A percentile compares a stretch with the other conserved stretches of the same genome.
Evolutionary conservation across 2,113 vertebrate genomes (phyloP).

Genomic region (Cyanistes caeruleus): DNA sequence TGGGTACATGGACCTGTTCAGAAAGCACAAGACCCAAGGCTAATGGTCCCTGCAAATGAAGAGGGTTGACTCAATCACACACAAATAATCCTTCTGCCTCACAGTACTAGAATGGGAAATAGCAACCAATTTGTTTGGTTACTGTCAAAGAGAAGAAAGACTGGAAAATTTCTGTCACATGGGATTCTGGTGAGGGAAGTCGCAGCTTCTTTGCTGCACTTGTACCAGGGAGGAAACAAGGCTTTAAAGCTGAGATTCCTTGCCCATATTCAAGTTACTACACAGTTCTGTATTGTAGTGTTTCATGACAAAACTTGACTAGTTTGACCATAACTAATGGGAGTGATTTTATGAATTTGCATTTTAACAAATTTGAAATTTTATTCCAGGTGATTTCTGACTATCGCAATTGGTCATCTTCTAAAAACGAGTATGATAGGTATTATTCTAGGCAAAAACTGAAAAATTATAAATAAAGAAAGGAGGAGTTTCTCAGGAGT

Average conservation of each 20-base stretch:
- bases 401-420: neutral
- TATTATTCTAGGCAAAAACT: neutral
- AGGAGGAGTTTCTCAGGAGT: neutral
- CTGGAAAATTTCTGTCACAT: neutral
- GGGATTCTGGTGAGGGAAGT: neutral
- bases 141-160: neutral
- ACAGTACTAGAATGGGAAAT: neutral
- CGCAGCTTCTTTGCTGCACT: neutral
- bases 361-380: neutral
- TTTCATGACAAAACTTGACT: neutral
- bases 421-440: neutral
- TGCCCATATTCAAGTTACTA: neutral
- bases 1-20: neutral
- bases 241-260: neutral
- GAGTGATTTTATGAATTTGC: neutral
- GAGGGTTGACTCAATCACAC: neutral
- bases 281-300: neutral
- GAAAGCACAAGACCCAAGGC: neutral
- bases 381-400: neutral
- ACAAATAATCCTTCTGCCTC: neutral
- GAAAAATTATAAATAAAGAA: neutral
- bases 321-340: neutral
- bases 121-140: fast-evolving
- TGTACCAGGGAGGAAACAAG: neutral
- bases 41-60: neutral